Conservation (phyloP, 2,888 invertebrate genomes). For the Scrobipalpa costella region DNA sequence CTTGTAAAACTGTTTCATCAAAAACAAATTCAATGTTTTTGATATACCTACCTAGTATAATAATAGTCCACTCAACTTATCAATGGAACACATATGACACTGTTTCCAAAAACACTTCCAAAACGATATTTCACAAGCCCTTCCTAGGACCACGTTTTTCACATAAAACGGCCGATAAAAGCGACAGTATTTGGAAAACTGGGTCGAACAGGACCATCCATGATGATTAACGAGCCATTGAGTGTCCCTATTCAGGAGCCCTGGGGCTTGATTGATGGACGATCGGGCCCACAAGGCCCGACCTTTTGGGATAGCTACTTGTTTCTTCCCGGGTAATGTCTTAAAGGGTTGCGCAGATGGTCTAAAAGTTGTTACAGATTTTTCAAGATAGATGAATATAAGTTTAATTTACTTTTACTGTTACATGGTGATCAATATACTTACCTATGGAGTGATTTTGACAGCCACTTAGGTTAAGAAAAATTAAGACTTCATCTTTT, state of each 20-base stretch:
- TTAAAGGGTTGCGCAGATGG: conserved; percentile 1
- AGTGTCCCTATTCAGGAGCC: not conserved
- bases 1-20: too few relatives aligned
- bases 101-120: too few relatives aligned
- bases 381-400: not conserved
- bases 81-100: too few relatives aligned
- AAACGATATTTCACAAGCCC: not conserved
- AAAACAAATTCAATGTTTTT: too few relatives aligned
- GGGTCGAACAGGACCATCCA: conserved; percentile 55
- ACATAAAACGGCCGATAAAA: conserved; percentile 45
- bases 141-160: not conserved
- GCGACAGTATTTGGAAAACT: conserved; percentile 49
- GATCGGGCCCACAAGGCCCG: not conserved
- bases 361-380: not conserved
- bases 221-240: conserved; percentile 13
- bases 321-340: conserved; percentile 1
- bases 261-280: conserved; percentile 1
- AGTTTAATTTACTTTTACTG: not conserved
- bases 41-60: too few relatives aligned
- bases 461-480: too few relatives aligned
- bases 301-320: not conserved
- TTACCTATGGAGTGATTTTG: too few relatives aligned
- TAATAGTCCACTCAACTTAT: too few relatives aligned
- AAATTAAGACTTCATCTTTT: too few relatives aligned
- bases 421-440: too few relatives aligned